These are phyloP conservation scores for Caenorhabditis sp. DNA, from an alignment of 2,888 invertebrate species.

Conservation along the genomic window DNA sequence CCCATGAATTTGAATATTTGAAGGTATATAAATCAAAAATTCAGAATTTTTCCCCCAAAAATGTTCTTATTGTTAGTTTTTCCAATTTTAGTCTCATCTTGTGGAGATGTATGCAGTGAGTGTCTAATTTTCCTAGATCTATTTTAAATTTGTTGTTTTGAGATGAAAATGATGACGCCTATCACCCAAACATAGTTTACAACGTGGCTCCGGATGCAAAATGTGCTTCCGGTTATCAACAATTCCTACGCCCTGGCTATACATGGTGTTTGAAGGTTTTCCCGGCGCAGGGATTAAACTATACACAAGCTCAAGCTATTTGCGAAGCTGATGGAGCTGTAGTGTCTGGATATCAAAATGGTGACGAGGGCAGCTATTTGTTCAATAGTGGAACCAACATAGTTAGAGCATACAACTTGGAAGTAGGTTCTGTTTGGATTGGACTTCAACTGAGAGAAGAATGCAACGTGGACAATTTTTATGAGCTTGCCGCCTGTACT, in stretches of 20 bases:
- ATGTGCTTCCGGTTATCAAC: background rate
- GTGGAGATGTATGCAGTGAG: background rate
- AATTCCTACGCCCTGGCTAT: background rate
- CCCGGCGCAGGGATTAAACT: background rate
- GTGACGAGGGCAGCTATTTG: background rate
- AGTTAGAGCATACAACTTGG: no score
- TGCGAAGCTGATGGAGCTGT: background rate
- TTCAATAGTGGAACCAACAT: no score
- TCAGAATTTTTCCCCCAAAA: no score
- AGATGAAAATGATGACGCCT: background rate
- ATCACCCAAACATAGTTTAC: background rate
- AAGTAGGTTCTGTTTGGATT: no score
- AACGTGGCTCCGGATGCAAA: background rate
- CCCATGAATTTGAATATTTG: no score
- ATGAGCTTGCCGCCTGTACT: background rate
- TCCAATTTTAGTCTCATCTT: background rate
- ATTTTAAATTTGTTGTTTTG: background rate
- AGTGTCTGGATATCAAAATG: background rate
- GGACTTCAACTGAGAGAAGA: background rate
- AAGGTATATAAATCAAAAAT: no score
- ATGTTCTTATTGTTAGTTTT: no score
- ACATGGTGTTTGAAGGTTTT: background rate
- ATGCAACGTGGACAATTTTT: background rate
- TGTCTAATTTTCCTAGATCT: background rate
- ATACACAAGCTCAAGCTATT: background rate